Conservation (phyloP, 2,113 vertebrate genomes). For the Meriones unguiculatus region DNA sequence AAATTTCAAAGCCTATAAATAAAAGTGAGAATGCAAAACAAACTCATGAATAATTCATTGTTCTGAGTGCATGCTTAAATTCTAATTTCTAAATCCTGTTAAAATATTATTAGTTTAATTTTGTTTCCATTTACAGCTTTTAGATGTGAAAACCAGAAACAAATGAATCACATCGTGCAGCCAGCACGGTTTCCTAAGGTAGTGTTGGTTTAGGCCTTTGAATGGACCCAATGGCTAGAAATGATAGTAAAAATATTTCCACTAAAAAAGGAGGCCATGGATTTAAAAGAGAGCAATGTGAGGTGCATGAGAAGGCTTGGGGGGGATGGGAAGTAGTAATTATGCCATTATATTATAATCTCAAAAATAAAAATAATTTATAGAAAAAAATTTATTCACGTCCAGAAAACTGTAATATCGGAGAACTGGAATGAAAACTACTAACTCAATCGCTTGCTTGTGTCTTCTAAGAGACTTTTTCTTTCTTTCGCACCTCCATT, state of each 20-base stretch:
- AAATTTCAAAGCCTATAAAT: neutral
- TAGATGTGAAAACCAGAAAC: neutral
- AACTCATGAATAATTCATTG: neutral
- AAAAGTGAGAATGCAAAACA: slow-evolving; percentile 34
- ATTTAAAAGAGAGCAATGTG: neutral
- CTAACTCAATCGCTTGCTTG: neutral
- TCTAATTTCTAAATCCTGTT: neutral
- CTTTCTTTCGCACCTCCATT: neutral
- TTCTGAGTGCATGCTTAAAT: neutral
- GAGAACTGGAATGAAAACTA: neutral
- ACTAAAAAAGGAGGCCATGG: neutral
- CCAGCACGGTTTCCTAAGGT: neutral
- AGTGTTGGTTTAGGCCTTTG: neutral
- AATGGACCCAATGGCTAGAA: neutral
- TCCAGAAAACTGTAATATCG: neutral
- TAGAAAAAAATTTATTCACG: neutral
- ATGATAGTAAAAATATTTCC: neutral
- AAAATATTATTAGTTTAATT: slow-evolving; percentile 16
- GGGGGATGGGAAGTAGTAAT: neutral
- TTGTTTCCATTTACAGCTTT: slow-evolving; percentile 5
- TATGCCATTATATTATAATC: neutral
- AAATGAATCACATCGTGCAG: neutral
- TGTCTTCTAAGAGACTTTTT: neutral
- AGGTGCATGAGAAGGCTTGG: neutral
- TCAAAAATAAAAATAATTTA: neutral